Conservation (phyloP, 2,797 vertebrate species). For the Emydoidea blandingii region DNA sequence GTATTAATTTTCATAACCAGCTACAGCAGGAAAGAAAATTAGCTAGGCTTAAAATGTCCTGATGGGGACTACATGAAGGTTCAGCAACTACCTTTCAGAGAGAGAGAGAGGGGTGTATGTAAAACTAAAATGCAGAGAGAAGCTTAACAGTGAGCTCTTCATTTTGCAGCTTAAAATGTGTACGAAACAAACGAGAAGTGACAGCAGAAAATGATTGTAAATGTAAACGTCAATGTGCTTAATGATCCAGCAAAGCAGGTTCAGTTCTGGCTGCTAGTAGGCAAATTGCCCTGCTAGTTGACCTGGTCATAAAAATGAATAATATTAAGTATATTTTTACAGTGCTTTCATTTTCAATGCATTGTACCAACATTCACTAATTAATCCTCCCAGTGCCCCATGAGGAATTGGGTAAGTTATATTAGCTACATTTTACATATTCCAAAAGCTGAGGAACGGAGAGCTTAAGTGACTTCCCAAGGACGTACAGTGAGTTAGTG, state of each 20-base stretch:
- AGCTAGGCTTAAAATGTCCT: background rate
- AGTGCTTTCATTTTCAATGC: background rate
- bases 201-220: slow-evolving; percentile 62
- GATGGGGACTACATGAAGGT: background rate
- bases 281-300: background rate
- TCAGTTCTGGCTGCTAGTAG: slow-evolving; percentile 28
- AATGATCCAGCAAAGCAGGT: slow-evolving; percentile 35
- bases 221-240: slow-evolving; percentile 52
- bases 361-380: background rate
- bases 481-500: background rate
- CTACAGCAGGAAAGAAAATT: background rate
- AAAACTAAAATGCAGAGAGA: slow-evolving; percentile 1
- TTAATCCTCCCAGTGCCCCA: background rate
- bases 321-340: background rate
- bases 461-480: background rate
- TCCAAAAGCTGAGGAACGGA: background rate
- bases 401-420: background rate
- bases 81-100: slow-evolving; percentile 25
- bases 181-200: slow-evolving; percentile 56
- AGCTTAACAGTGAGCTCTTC: slow-evolving; percentile 17
- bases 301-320: slow-evolving; percentile 1
- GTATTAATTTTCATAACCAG: background rate
- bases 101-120: background rate
- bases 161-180: slow-evolving; percentile 37
- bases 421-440: background rate